These are phyloP conservation scores for Cosmopolites sordidus DNA, from an alignment of 2,888 invertebrate species.

Conservation along the genomic window DNA sequence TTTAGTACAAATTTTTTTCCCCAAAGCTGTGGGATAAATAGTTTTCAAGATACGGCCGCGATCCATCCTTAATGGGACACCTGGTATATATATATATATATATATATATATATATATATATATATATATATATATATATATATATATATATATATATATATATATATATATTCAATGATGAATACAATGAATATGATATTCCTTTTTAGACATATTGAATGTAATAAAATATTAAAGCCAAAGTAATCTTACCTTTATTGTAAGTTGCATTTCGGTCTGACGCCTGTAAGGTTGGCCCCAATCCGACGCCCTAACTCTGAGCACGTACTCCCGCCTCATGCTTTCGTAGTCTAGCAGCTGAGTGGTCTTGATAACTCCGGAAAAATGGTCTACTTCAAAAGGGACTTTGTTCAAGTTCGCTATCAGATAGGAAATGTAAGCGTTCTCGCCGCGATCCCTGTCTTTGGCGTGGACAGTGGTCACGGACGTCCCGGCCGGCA, in stretches of 20 bases:
- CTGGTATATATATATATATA: too few species aligned
- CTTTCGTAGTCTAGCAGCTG: slow-evolving; percentile 85
- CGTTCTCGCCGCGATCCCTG: slow-evolving; percentile 89
- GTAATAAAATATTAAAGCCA: too few species aligned
- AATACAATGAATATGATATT: too few species aligned
- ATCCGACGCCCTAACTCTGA: slow-evolving; percentile 87
- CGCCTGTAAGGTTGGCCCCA: slow-evolving; percentile 91
- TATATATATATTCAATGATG: too few species aligned
- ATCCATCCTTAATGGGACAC: too few species aligned
- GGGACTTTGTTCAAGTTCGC: slow-evolving; percentile 87
- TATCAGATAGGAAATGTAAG: slow-evolving; percentile 90
- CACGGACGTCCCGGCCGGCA: slow-evolving; percentile 79
- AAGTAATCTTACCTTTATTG: slow-evolving; percentile 66
- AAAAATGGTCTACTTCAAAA: slow-evolving; percentile 94
- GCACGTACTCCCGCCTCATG: slow-evolving; percentile 75
- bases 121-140: too few species aligned
- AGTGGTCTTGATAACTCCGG: slow-evolving; percentile 82
- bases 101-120: too few species aligned
- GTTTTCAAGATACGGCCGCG: too few species aligned
- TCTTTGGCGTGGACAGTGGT: slow-evolving; percentile 82
- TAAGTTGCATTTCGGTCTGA: slow-evolving; percentile 83
- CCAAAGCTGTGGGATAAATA: too few species aligned
- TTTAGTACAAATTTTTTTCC: too few species aligned
- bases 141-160: too few species aligned
- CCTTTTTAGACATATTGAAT: too few species aligned